Percentiles rank a stretch among this genome's conserved stretches.
phyloP scores from a whole-genome alignment of 2,888 invertebrate species.

The Brassicogethes aeneus region DNA sequence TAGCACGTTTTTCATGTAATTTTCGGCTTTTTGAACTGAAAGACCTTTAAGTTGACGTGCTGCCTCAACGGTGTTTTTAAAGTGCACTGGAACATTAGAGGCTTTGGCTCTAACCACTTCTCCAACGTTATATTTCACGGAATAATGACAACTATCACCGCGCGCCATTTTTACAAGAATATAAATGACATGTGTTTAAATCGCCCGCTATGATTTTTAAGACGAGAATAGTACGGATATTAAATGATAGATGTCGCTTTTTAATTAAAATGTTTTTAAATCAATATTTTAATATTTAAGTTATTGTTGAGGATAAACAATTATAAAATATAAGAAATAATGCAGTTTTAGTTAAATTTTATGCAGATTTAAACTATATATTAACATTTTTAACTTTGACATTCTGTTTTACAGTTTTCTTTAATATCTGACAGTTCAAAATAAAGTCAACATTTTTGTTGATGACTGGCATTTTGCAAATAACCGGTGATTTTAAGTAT shows the following conservation, averaged over 20 bases:
- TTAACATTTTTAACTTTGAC: no score
- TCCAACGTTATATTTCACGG: conserved; percentile 52
- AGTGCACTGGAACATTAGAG: conserved; percentile 70
- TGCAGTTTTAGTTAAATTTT: no score
- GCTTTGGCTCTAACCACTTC: conserved; percentile 61
- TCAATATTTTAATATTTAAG: background rate
- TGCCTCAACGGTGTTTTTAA: conserved; percentile 76
- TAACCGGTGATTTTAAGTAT: background rate
- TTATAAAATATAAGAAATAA: no score
- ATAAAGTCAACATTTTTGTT: no score
- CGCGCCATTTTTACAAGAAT: conserved; percentile 11
- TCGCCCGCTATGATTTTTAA: no score
- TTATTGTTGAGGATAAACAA: no score
- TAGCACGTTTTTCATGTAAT: conserved; percentile 67
- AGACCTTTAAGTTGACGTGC: conserved; percentile 67
- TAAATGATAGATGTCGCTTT: background rate
- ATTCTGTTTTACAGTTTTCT: no score
- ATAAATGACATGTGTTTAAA: conserved; percentile 2
- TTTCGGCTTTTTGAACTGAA: conserved; percentile 62
- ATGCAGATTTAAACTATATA: no score
- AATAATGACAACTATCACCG: conserved; percentile 12
- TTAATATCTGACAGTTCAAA: no score
- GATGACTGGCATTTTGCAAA: conserved; percentile 7
- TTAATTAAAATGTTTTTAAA: background rate
- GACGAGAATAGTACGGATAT: background rate